Base-by-base conservation (phyloP, 2,888 invertebrate species). In the Seira sanloemensis region DNA sequence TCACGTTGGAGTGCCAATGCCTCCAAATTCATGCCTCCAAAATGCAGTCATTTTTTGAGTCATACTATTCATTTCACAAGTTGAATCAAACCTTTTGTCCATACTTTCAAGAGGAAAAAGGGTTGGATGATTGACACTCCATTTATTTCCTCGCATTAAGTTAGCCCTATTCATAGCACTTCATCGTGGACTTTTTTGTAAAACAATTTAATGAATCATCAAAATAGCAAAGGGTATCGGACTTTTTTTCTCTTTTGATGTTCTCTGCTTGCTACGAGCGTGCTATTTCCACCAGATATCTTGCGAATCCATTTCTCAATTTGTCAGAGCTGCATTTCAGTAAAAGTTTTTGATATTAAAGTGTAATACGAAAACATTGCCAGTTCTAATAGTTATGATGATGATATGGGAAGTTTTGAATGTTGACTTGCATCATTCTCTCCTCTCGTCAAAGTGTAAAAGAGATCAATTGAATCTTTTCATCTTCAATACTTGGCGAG, bases 131-230 rank as follows among this genome's bases (percentile, higher is more conserved):
- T 23, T 62, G 62, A 21, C 62, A 62, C 1, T 62, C 23, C 62
- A 62, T 62, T 62, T 19, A 62, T 21, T 62, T 62, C 21, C 62
- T 23, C 62, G n/a, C n/a, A n/a, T n/a, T n/a, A n/a, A n/a, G n/a
- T n/a, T n/a, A n/a, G n/a, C n/a, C n/a, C n/a, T n/a, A n/a, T n/a
- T n/a, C 37, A 5, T 37, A 37, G 37, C 62, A 1, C 62, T 62
- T 7, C 21, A 50, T 18, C 50, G 16, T 50, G 50, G n/a, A 50
- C 21, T 50, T 50, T 50, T 21, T 21, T 23, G n/a, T n/a, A 62
- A 62, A 62, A 21, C 62, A 62, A 62, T n/a, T n/a, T 62, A 62
- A 62, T 62, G 62, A 62, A 62, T 62, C 21, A 21, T 19, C 62
- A 62, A 62, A 62, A 62, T 62, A 1, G 62, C 19, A 62, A 62